These are phyloP conservation scores for Oreochromis mossambicus DNA, from an alignment of 2,797 vertebrate species.

Conservation along the genomic window DNA sequence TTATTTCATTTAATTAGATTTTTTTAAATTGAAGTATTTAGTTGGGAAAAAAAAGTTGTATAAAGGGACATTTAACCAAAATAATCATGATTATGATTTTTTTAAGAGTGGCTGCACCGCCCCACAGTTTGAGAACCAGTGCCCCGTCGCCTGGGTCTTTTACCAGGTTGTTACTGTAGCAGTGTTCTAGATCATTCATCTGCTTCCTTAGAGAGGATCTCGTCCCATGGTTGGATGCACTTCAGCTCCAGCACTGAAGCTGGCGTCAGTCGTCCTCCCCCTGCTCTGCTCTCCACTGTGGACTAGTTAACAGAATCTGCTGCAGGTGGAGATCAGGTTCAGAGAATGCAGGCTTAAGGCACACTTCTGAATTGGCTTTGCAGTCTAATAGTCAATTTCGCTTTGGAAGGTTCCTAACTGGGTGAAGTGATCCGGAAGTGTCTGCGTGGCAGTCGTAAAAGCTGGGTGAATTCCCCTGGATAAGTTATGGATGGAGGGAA, in stretches of 20 bases:
- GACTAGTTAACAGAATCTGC: background rate
- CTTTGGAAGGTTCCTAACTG: background rate
- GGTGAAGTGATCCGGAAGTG: background rate
- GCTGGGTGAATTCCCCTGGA: background rate
- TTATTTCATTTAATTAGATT: background rate
- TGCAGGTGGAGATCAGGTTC: background rate
- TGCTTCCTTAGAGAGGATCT: background rate
- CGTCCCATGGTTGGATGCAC: background rate
- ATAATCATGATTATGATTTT: background rate
- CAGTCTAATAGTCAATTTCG: background rate
- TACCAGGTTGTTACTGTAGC: background rate
- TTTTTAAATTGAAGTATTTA: background rate
- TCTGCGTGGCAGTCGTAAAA: background rate
- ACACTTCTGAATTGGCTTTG: background rate
- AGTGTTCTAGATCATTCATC: background rate
- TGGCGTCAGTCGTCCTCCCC: background rate
- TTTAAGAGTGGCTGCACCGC: rapidly evolving
- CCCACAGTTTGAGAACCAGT: background rate
- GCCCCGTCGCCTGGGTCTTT: background rate
- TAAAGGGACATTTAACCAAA: background rate
- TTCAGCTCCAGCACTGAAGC: background rate
- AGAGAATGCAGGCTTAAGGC: background rate
- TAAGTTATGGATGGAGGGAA: background rate
- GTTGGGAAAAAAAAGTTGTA: background rate
- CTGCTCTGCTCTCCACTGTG: background rate